Base-by-base conservation (phyloP, 2,797 vertebrate genomes). In the Sarcoramphus papa region DNA sequence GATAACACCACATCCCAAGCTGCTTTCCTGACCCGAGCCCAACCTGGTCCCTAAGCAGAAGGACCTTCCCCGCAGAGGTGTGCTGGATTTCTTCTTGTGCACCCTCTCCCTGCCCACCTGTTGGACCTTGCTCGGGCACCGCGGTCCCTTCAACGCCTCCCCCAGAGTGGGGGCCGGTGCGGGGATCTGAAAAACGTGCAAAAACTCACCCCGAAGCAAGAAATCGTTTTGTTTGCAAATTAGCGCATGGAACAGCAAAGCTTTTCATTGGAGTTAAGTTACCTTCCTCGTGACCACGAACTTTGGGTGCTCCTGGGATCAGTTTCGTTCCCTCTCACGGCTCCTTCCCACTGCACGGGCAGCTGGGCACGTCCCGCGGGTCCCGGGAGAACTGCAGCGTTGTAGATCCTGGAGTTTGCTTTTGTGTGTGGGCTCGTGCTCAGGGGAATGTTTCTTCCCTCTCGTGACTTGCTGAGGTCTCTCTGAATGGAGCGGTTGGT, bases 61-160 rank as follows among this genome's bases (percentile, higher is more conserved):
- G 53, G 9, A 57, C 10, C 4, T 87, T n/a, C 33, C 25, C 40
- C 6, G 20, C 4, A 18, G 15, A 27, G 51, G 0, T 9, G 30
- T 7, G 43, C 75, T 40, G 79, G 45, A 1, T 64, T 76, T 40
- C 56, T 63, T 8, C 85, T 31, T 4, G 0, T 6, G 22, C 43
- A 15, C 57, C 68, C 21, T 85, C 70, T 79, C 81, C 75, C 63
- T 62, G 54, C 62, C 43, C 59, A 2, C n/a, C 18, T 6, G 14
- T 37, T 4, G n/a, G 13, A 48, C 31, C 51, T 57, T 3, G 4
- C 9, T 37, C 56, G 10, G 62, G 12, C 54, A n/a, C 47, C 6
- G 0, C 0, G 18, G 7, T 48, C 56, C 76, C 67, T 35, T 6
- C 86, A 30, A 3, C 0, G 0, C 41, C 43, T 50, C 41, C 56